phyloP scores from a whole-genome alignment of 1,140 invertebrate species.

The Atta texana region DNA sequence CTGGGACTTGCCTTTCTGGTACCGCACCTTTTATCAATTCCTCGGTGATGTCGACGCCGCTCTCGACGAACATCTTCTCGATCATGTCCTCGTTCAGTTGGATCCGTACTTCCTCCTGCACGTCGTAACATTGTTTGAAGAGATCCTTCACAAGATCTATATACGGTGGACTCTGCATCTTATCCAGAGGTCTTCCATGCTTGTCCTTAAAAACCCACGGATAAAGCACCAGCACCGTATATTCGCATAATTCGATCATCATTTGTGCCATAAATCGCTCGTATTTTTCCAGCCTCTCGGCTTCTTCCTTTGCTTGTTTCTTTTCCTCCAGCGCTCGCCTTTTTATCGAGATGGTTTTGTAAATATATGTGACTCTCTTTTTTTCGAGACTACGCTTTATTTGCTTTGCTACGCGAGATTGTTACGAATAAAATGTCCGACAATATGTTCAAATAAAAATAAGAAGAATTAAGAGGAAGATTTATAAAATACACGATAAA shows the following conservation, averaged over 20 bases:
- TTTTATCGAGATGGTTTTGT: constrained; percentile 34
- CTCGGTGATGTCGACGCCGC: constrained; percentile 70
- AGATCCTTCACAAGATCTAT: constrained; percentile 76
- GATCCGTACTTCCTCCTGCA: constrained; percentile 77
- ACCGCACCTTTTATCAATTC: constrained; percentile 73
- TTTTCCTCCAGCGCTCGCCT: constrained; percentile 69
- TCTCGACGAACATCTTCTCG: constrained; percentile 77
- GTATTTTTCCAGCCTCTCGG: constrained; percentile 74
- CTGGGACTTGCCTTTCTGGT: neutral
- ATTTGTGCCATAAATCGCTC: constrained; percentile 78
- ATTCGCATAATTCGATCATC: constrained; percentile 79
- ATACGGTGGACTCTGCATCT: constrained; percentile 76
- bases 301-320: constrained; percentile 68
- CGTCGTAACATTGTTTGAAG: constrained; percentile 78
- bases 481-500: neutral
- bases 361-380: constrained; percentile 10
- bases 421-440: constrained; percentile 3
- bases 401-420: neutral
- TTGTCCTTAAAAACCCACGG: constrained; percentile 80
- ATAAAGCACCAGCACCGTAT: constrained; percentile 78
- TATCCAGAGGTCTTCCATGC: constrained; percentile 71
- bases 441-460: neutral
- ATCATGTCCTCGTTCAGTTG: constrained; percentile 73
- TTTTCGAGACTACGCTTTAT: neutral
- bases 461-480: neutral